Conservation (phyloP, 64 coral and sea anemone species). For the Stichodactyla mertensii region DNA sequence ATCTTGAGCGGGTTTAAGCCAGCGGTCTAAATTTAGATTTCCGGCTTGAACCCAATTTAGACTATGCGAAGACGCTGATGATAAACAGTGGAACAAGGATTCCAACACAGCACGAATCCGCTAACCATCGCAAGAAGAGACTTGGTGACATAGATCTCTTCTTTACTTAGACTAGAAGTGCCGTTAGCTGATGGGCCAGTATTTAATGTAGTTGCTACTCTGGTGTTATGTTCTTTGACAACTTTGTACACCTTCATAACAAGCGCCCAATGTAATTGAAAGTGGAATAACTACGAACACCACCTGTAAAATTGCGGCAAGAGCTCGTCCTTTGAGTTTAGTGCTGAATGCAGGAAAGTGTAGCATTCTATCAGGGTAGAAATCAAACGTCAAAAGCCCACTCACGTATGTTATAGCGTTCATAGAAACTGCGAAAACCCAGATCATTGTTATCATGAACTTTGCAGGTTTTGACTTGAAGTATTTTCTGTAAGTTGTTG, state of each 20-base stretch:
- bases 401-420: not conserved
- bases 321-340: not conserved
- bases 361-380: not conserved
- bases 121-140: not conserved
- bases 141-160: slow-evolving; percentile 8
- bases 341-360: not conserved
- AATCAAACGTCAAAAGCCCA: not conserved
- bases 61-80: too few species aligned
- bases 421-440: not conserved
- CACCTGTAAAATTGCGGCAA: not conserved
- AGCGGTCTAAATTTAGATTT: too few species aligned
- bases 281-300: not conserved
- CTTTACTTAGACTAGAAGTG: not conserved
- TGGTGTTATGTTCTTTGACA: not conserved
- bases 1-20: too few species aligned
- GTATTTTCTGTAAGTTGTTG: slow-evolving; percentile 22
- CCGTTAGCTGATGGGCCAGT: not conserved
- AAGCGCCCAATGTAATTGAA: not conserved
- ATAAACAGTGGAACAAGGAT: slow-evolving; percentile 4
- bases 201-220: not conserved
- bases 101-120: slow-evolving; percentile 13
- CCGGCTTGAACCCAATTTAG: too few species aligned
- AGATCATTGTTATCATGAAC: not conserved
- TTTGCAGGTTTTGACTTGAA: not conserved
- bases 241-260: not conserved